phyloP scores from a whole-genome alignment of 2,888 invertebrate species.

The Ecliptopera silaceata region DNA sequence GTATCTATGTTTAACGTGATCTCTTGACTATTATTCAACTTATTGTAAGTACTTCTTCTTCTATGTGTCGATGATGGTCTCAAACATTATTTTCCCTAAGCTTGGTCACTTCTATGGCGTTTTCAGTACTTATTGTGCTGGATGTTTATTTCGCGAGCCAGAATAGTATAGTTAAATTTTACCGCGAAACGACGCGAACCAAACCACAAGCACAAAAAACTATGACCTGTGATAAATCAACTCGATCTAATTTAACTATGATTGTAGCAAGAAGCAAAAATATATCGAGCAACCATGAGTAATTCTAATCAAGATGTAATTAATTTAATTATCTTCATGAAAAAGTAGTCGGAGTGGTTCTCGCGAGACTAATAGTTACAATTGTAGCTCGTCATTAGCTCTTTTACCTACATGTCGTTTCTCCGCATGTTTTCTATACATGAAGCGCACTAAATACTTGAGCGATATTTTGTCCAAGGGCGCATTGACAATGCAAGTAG shows the following conservation, averaged over 20 bases:
- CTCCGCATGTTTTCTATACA: constrained; percentile 15
- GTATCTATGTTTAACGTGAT: too few relatives aligned
- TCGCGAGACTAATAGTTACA: constrained; percentile 42
- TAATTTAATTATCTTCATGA: constrained; percentile 52
- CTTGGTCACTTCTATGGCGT: too few relatives aligned
- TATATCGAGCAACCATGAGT: constrained; percentile 38
- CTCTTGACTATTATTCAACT: too few relatives aligned
- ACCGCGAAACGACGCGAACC: too few relatives aligned
- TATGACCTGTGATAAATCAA: background rate
- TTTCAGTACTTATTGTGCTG: too few relatives aligned
- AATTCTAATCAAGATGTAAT: constrained; percentile 49
- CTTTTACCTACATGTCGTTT: constrained; percentile 19
- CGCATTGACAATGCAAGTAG: constrained; percentile 64
- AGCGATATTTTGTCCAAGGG: constrained; percentile 63
- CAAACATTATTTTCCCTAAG: too few relatives aligned
- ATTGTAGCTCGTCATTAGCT: constrained; percentile 40
- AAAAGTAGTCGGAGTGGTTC: constrained; percentile 45
- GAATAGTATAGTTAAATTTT: too few relatives aligned
- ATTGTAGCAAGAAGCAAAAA: constrained; percentile 28
- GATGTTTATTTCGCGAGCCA: too few relatives aligned
- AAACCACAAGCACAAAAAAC: too few relatives aligned
- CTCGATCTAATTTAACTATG: constrained; percentile 2
- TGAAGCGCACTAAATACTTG: constrained; percentile 41
- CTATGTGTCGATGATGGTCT: too few relatives aligned
- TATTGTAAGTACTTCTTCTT: too few relatives aligned